Percentiles rank a stretch among this genome's conserved stretches.
Evolutionary conservation across 2,888 invertebrate species (phyloP).

Genomic region (Druceiella hillmani): DNA sequence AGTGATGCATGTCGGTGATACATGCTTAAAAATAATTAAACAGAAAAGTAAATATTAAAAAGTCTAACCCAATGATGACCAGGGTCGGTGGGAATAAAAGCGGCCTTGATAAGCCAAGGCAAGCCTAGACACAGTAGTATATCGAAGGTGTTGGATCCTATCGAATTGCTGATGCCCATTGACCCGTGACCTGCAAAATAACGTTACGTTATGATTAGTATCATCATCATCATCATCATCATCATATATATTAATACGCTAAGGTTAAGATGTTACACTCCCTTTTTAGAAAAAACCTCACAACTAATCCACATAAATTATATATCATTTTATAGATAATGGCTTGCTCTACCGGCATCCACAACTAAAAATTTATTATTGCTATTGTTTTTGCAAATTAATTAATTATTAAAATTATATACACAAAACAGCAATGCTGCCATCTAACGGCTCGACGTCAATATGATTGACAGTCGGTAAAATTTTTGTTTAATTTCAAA

Average conservation of each 20-base stretch:
- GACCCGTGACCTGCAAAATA: slow-evolving; percentile 69
- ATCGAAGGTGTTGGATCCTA: slow-evolving; percentile 87
- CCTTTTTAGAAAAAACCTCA: slow-evolving; percentile 4
- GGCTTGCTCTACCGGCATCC: too few species aligned
- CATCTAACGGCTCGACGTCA: too few species aligned
- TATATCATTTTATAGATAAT: slow-evolving; percentile 1
- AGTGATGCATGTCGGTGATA: too few species aligned
- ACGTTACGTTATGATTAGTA: slow-evolving; percentile 6
- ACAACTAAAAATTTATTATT: too few species aligned
- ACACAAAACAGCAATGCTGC: too few species aligned
- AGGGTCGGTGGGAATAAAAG: slow-evolving; percentile 72
- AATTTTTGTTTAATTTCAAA: too few species aligned
- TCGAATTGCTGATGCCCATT: slow-evolving; percentile 89
- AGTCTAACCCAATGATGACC: slow-evolving; percentile 70
- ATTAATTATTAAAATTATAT: too few species aligned
- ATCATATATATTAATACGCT: slow-evolving; percentile 1
- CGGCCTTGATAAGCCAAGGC: slow-evolving; percentile 86
- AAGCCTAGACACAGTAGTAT: slow-evolving; percentile 81
- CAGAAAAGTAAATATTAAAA: too few species aligned
- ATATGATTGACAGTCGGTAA: too few species aligned
- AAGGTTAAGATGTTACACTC: slow-evolving; percentile 1
- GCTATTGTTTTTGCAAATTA: too few species aligned
- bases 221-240: slow-evolving; percentile 8
- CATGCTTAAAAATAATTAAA: too few species aligned
- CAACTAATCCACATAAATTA: too few species aligned